Evolutionary conservation across 2,797 vertebrate genomes (phyloP), one percentile per base, ranked within the genome.

Genomic region (Urophycis tenuis): DNA sequence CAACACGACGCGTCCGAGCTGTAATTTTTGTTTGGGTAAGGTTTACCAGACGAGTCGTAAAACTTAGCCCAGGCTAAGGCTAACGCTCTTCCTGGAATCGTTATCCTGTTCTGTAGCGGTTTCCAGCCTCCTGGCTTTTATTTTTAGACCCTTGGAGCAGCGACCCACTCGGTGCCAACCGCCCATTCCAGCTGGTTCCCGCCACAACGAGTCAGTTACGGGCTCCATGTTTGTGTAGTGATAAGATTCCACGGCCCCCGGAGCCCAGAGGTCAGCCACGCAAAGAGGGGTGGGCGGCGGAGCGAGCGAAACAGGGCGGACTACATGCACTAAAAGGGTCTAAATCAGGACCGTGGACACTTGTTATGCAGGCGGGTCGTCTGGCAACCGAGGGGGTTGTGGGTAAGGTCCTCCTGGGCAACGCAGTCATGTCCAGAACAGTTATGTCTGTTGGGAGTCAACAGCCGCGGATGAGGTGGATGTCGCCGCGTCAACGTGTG

Each of bases 181-280:
- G 82, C 88, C 60, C 88, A 85, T 91, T 92, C 88, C 85, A 84
- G 90, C 89, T 90, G 89, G 87, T 88, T 82, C 82, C 74, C 34
- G 85, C 86, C 82, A 80, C 75, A 72, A 72, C 71, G 82, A 88
- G 29, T 31, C 34, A 29, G 36, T 29, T 29, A 17, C 6, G 88
- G 78, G 85, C 87, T 69, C 72, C 84, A 86, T 92, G 88, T 90
- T 91, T 92, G 81, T 89, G 70, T 86, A 88, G 84, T 75, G 90
- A 92, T 91, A 88, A 92, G 88, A 89, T 88, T 91, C 90, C 90
- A 90, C 81, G 86, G 83, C 87, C 85, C 85, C 81, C 34, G 82
- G 74, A 75, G 17, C 79, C 45, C 80, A 88, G 81, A 85, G 90
- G 90, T 90, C 89, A 83, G 3, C 14, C 74, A 10, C 5, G 25